These are phyloP conservation scores for Danio choprae DNA, from an alignment of 2,797 vertebrate species.

Conservation along the genomic window DNA sequence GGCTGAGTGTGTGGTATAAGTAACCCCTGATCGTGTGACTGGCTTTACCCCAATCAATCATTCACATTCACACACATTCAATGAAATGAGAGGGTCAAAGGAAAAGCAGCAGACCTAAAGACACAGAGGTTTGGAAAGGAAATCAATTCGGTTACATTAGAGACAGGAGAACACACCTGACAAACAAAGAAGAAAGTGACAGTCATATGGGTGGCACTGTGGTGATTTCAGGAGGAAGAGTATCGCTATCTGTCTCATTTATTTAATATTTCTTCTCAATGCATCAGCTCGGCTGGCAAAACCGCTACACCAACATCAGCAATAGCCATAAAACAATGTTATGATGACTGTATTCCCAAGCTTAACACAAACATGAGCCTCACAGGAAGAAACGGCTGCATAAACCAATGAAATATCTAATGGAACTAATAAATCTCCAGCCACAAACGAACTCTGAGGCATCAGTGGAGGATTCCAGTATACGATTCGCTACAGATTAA, in stretches of 20 bases:
- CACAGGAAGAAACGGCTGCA: conserved; percentile 18
- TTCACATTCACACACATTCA: conserved; percentile 36
- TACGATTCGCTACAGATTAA: conserved; percentile 20
- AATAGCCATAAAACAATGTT: conserved; percentile 36
- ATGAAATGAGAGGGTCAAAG: conserved; percentile 31
- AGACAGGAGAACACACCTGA: conserved; percentile 8
- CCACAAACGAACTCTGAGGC: conserved; percentile 44
- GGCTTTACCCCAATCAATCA: conserved; percentile 25
- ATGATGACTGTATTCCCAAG: conserved; percentile 30
- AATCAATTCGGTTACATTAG: conserved; percentile 45
- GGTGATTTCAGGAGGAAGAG: conserved; percentile 29
- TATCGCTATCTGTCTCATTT: conserved; percentile 22
- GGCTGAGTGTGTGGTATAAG: conserved; percentile 26
- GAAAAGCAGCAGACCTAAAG: conserved; percentile 23
- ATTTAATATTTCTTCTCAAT: conserved; percentile 20
- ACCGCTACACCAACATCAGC: conserved; percentile 6
- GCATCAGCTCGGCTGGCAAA: conserved; percentile 26
- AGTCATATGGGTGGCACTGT: conserved; percentile 34
- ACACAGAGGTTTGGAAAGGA: conserved; percentile 35
- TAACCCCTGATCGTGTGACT: conserved; percentile 16
- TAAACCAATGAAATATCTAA: conserved; percentile 42
- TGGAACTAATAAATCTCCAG: conserved; percentile 37
- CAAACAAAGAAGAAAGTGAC: conserved; percentile 37
- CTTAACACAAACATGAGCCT: conserved; percentile 34
- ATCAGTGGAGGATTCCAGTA: conserved; percentile 17